Percentiles rank a stretch among this genome's conserved stretches.
Evolutionary conservation across 2,888 invertebrate genomes (phyloP).

Genomic region (Leptothorax acervorum): DNA sequence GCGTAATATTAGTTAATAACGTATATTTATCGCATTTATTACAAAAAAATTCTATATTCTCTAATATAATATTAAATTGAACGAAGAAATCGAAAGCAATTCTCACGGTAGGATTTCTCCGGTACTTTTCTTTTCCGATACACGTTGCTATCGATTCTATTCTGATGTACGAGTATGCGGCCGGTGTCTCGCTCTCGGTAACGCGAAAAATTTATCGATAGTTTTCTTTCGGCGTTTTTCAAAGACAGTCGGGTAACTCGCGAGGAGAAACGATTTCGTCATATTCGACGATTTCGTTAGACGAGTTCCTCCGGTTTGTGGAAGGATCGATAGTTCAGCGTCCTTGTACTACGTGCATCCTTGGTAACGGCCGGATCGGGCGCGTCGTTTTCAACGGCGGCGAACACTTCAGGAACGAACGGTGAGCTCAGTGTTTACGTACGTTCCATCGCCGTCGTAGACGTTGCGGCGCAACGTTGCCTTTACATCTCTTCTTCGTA

Average conservation of each 20-base stretch:
- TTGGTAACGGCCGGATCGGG: constrained; percentile 50
- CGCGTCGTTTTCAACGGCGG: constrained; percentile 40
- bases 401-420: constrained; percentile 51
- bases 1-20: background rate
- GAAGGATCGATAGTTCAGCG: constrained; percentile 48
- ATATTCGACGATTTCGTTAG: constrained; percentile 49
- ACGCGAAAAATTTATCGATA: constrained; percentile 22
- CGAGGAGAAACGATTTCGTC: constrained; percentile 36
- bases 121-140: background rate
- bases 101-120: background rate
- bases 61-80: background rate
- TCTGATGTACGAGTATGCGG: background rate
- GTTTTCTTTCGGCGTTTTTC: background rate
- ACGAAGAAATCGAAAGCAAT: background rate
- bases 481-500: constrained; percentile 60
- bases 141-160: background rate
- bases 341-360: constrained; percentile 49
- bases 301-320: constrained; percentile 27
- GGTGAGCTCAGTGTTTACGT: constrained; percentile 70
- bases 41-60: background rate
- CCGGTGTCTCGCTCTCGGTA: background rate
- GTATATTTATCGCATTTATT: background rate
- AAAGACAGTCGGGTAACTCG: constrained; percentile 7
- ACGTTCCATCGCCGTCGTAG: constrained; percentile 64
- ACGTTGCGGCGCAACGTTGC: constrained; percentile 64